Conservation (phyloP, 2,888 invertebrate species). For the Chouioia cunea region DNA sequence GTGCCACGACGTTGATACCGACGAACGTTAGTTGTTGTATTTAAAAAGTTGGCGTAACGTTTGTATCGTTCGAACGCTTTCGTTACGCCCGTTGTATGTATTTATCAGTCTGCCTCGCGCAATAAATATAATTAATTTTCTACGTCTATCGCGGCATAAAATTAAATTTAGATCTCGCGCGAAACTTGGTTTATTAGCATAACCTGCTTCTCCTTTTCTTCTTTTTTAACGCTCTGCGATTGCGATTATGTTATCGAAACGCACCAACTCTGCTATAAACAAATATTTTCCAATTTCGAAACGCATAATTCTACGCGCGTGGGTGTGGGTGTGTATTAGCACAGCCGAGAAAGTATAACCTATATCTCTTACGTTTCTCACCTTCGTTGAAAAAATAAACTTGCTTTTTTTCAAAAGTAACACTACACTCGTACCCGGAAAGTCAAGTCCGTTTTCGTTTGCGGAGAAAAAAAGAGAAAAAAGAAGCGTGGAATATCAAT, state of each 20-base stretch:
- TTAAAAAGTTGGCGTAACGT: slow-evolving; percentile 19
- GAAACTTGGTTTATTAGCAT: slow-evolving; percentile 20
- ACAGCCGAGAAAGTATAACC: slow-evolving; percentile 32
- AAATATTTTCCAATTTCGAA: slow-evolving; percentile 34
- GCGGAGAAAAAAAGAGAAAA: too few relatives aligned
- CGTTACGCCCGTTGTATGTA: slow-evolving; percentile 23
- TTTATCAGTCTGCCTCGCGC: slow-evolving; percentile 14
- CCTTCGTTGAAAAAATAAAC: background rate
- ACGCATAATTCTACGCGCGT: too few relatives aligned
- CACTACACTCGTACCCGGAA: too few relatives aligned
- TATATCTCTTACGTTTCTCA: slow-evolving; percentile 15
- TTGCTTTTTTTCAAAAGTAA: too few relatives aligned
- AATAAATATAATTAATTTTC: background rate
- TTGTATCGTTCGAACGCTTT: slow-evolving; percentile 3
- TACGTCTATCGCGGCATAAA: background rate
- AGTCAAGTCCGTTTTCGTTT: too few relatives aligned
- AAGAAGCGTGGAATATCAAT: too few relatives aligned
- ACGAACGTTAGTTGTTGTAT: slow-evolving; percentile 29
- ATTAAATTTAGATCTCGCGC: slow-evolving; percentile 28
- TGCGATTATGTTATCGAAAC: slow-evolving; percentile 28
- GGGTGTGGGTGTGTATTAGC: slow-evolving; percentile 7
- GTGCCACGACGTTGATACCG: slow-evolving; percentile 6
- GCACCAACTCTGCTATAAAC: background rate
- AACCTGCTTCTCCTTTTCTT: slow-evolving; percentile 16
- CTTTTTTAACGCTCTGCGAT: slow-evolving; percentile 13